phyloP scores from a whole-genome alignment of 2,113 vertebrate species.

The Bufo gargarizans region DNA sequence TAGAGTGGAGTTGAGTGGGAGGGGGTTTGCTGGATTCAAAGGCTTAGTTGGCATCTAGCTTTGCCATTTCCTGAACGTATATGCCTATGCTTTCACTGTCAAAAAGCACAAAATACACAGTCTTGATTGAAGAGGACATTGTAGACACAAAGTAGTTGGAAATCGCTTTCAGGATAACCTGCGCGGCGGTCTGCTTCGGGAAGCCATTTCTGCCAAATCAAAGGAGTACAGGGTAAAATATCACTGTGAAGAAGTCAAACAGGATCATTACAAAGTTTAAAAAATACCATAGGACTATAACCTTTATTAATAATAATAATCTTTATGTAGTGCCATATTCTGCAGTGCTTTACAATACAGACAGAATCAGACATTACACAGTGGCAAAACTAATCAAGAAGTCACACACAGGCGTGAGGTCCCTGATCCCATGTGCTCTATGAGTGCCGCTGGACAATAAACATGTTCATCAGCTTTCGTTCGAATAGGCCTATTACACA shows the following conservation, averaged over 20 bases:
- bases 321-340: too few species aligned
- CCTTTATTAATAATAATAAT: not conserved
- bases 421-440: too few species aligned
- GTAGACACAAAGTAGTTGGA: constrained; percentile 98
- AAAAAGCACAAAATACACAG: constrained; percentile 96
- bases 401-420: too few species aligned
- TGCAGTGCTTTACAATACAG: too few species aligned
- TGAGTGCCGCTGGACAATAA: too few species aligned
- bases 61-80: constrained; percentile 98
- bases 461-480: too few species aligned
- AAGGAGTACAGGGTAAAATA: not conserved
- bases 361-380: too few species aligned
- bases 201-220: constrained; percentile 85
- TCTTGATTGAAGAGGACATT: constrained; percentile 99
- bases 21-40: constrained; percentile 60
- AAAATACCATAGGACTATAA: not conserved
- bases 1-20: constrained; percentile 48
- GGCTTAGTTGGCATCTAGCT: constrained; percentile 89
- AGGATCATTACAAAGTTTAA: not conserved
- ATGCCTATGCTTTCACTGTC: constrained; percentile 99
- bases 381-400: too few species aligned
- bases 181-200: constrained; percentile 96
- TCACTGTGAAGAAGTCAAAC: not conserved
- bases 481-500: too few species aligned
- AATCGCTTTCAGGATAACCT: constrained; percentile 98